These are phyloP conservation scores for Leptatherina wallacei DNA, from an alignment of 2,797 vertebrate genomes.

Conservation along the genomic window DNA sequence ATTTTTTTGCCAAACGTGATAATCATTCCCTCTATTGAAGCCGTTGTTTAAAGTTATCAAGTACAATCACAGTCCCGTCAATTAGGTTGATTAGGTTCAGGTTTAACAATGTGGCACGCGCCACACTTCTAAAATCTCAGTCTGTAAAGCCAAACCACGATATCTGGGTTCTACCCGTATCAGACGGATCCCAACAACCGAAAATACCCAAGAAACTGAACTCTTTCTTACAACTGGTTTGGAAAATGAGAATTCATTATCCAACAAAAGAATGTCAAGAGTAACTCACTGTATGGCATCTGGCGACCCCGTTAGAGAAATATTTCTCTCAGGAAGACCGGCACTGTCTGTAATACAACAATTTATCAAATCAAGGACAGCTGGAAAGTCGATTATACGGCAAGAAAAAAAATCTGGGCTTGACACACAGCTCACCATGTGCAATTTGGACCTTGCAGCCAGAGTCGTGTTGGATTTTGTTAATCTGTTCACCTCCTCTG, in stretches of 20 bases:
- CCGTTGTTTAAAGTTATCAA: too few relatives aligned
- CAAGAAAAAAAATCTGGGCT: neutral
- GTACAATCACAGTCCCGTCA: too few relatives aligned
- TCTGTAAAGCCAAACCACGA: neutral
- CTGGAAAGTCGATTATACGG: neutral
- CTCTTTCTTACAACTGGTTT: neutral
- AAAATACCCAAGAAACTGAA: neutral
- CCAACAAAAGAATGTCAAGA: neutral
- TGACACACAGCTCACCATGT: constrained; percentile 81
- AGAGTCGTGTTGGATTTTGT: constrained; percentile 95
- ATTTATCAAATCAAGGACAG: neutral
- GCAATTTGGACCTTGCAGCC: constrained; percentile 97
- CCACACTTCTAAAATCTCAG: neutral
- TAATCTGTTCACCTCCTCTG: constrained; percentile 94
- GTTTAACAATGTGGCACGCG: neutral
- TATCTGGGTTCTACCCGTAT: neutral
- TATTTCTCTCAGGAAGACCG: constrained; percentile 89
- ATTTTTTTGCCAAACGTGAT: too few relatives aligned
- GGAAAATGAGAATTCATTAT: neutral
- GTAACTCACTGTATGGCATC: constrained; percentile 87
- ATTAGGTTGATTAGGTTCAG: neutral
- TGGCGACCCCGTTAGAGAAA: constrained; percentile 90
- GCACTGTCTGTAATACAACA: constrained; percentile 85
- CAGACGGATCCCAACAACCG: too few relatives aligned
- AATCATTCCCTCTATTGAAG: too few relatives aligned